Base-by-base conservation (phyloP, 1,140 invertebrate species). In the Drosophila nigrodunni region DNA sequence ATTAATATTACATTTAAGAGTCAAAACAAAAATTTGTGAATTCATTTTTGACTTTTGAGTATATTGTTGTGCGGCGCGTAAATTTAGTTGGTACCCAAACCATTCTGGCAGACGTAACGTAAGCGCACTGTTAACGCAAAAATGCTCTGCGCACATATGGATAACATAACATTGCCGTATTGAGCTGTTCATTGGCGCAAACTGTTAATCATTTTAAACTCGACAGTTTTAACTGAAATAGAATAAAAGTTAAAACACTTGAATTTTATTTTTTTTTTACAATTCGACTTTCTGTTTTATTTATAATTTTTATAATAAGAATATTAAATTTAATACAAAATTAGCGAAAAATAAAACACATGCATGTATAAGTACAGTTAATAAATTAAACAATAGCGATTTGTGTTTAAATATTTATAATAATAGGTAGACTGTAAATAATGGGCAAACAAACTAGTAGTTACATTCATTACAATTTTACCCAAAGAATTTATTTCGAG, bases 321-420 rank as follows among this genome's bases (percentile, higher is more conserved):
- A 87, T 75, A 76, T 87, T 82, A 78, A 69, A 82, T 82, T 66
- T 77, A 88, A 77, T 88, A 77, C 66, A 80, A 67, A 57, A 75
- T 88, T 73, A 87, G 79, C 64, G 52, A 74, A 61, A 62, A 77
- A 41, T 72, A 44, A 62, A 66, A 70, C 60, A 82, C 74, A 74
- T 69, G 57, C 78, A 74, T 80, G 79, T 78, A 88, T 88, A 88
- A 88, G 85, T 88, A 88, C 85, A 88, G 85, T 88, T 88, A 88
- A 88, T 88, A 88, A 88, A 88, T 88, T 89, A 88, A 88, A 85
- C 66, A 85, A 70, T 89, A 89, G 74, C 77, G 68, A 72, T 49
- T 60, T 50, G 60, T 72, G 58, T 65, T 62, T 70, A 65, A 75
- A 70, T 52, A 30, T 5, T 30, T 30, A 30, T 6, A 30, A 6